phyloP scores from a whole-genome alignment of 1,140 invertebrate genomes.

The Drosophila novamexicana region DNA sequence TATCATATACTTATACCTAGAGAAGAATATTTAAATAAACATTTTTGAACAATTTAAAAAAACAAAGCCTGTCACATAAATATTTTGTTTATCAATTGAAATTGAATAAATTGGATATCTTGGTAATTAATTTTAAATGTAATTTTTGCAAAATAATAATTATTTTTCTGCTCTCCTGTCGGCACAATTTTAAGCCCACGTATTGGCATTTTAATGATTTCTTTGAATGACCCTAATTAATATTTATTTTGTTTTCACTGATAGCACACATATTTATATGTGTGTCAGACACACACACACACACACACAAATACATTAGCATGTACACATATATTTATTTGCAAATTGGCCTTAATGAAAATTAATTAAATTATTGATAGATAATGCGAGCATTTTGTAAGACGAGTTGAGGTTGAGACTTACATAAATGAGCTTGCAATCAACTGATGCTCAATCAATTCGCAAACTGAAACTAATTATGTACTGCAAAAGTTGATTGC shows the following conservation, averaged over 20 bases:
- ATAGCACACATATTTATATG: conserved; percentile 25
- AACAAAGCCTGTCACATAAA: too few relatives aligned
- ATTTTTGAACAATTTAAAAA: too few relatives aligned
- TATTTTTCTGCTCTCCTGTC: too few relatives aligned
- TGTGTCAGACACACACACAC: conserved; percentile 4
- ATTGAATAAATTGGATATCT: too few relatives aligned
- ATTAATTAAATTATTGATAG: conserved; percentile 62
- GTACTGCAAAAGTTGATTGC: conserved; percentile 57
- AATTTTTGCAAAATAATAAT: too few relatives aligned
- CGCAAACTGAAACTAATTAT: conserved; percentile 66
- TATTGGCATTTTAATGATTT: conserved; percentile 5
- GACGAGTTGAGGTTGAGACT: conserved; percentile 15
- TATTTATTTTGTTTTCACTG: conserved; percentile 25
- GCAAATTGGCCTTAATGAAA: conserved; percentile 52
- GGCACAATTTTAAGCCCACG: neutral
- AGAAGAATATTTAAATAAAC: too few relatives aligned
- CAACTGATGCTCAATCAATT: conserved; percentile 68
- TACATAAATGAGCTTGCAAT: conserved; percentile 51
- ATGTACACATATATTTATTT: conserved; percentile 6
- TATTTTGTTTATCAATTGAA: too few relatives aligned
- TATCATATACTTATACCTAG: too few relatives aligned
- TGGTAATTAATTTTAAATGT: too few relatives aligned
- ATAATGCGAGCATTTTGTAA: conserved; percentile 41
- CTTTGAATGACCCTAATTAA: conserved; percentile 20
- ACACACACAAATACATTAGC: conserved; percentile 8